Conservation (phyloP, 2,888 invertebrate species). For the Lasioglossum oenotherae region DNA sequence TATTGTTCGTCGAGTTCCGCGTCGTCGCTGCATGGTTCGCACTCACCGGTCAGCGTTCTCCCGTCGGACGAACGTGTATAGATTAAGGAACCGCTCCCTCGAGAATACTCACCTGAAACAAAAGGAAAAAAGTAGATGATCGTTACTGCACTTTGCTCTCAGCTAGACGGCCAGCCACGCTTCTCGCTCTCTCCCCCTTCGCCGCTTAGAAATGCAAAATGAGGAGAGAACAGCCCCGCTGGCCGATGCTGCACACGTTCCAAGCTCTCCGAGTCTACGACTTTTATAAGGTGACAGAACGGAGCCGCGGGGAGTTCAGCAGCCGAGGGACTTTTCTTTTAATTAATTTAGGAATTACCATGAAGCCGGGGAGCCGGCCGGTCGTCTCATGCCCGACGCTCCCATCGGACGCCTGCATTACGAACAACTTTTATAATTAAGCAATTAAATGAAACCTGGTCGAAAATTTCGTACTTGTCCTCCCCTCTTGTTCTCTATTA, state of each 20-base stretch:
- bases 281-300: conserved; percentile 60
- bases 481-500: background rate
- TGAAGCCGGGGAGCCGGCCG: conserved; percentile 43
- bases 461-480: conserved; percentile 64
- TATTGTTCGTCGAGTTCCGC: background rate
- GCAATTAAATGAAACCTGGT: conserved; percentile 71
- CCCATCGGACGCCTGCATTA: conserved; percentile 63
- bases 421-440: conserved; percentile 78
- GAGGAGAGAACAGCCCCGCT: conserved; percentile 5
- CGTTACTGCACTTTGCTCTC: conserved; percentile 50
- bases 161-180: conserved; percentile 20
- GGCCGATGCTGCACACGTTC: conserved; percentile 39
- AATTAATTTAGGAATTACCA: conserved; percentile 74
- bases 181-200: background rate
- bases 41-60: conserved; percentile 25
- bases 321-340: conserved; percentile 68
- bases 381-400: conserved; percentile 36
- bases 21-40: conserved; percentile 6
- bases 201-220: conserved; percentile 29
- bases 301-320: conserved; percentile 43
- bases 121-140: conserved; percentile 50
- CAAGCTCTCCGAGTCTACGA: conserved; percentile 22
- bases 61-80: conserved; percentile 52
- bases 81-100: conserved; percentile 18
- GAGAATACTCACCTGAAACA: conserved; percentile 75